These are phyloP conservation scores for Aphodius sticticus DNA, from an alignment of 2,888 invertebrate species.

Conservation along the genomic window DNA sequence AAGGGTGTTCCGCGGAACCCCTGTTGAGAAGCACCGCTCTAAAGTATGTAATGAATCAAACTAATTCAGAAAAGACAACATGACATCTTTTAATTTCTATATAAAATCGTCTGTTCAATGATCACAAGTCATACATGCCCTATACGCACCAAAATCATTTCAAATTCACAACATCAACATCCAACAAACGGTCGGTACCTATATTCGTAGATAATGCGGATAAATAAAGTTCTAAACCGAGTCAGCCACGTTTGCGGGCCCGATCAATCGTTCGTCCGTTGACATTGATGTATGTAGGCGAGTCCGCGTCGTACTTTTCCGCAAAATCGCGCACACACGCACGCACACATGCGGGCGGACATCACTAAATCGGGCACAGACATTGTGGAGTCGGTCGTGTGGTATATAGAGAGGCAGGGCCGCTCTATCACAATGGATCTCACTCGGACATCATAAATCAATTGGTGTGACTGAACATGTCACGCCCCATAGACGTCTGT, in stretches of 20 bases:
- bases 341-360: background rate
- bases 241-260: background rate
- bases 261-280: conserved; percentile 8
- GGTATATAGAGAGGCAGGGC: background rate
- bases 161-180: background rate
- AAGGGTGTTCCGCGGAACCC: too few species aligned
- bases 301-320: conserved; percentile 39
- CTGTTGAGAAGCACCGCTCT: too few species aligned
- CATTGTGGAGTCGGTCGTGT: conserved; percentile 4
- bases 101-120: too few species aligned
- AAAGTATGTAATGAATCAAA: too few species aligned
- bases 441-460: conserved; percentile 48
- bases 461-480: conserved; percentile 44
- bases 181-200: background rate
- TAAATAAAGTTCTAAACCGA: conserved; percentile 11
- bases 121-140: too few species aligned
- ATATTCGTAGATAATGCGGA: background rate
- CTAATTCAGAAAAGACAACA: too few species aligned
- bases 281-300: conserved; percentile 43
- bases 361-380: conserved; percentile 4
- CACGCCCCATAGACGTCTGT: conserved; percentile 41
- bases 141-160: too few species aligned
- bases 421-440: conserved; percentile 18
- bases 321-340: conserved; percentile 37
- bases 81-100: too few species aligned